Conservation (phyloP, 2,113 vertebrate species). For the Campylorhamphus procurvoides region DNA sequence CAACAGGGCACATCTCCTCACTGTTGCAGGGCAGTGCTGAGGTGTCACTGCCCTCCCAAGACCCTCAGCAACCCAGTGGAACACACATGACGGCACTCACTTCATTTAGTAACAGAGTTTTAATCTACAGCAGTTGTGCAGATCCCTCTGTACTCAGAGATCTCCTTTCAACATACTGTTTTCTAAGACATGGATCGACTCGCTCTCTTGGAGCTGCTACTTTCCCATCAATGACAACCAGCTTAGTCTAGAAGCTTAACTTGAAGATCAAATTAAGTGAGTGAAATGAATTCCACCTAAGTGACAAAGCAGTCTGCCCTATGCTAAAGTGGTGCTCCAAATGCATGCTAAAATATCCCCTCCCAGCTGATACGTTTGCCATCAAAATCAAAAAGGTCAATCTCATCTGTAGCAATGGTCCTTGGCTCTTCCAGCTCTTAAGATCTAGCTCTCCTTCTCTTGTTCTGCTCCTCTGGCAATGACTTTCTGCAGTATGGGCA, state of each 20-base stretch:
- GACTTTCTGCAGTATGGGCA: neutral
- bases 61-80: neutral
- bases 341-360: neutral
- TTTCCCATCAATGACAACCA: neutral
- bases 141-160: neutral
- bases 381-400: neutral
- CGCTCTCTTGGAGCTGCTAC: neutral
- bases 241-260: neutral
- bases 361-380: neutral
- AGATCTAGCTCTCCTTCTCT: neutral
- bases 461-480: neutral
- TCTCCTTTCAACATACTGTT: neutral
- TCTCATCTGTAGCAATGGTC: neutral
- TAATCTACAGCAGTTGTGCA: neutral
- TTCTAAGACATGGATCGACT: neutral
- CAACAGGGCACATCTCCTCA: neutral
- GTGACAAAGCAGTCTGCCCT: neutral
- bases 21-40: rapidly evolving
- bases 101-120: neutral
- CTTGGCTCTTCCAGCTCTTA: neutral
- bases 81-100: neutral
- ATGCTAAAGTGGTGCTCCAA: neutral
- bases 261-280: neutral
- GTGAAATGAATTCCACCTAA: neutral
- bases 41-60: neutral